Base-by-base conservation (phyloP, 2,888 invertebrate species). In the Melitaea athalia region DNA sequence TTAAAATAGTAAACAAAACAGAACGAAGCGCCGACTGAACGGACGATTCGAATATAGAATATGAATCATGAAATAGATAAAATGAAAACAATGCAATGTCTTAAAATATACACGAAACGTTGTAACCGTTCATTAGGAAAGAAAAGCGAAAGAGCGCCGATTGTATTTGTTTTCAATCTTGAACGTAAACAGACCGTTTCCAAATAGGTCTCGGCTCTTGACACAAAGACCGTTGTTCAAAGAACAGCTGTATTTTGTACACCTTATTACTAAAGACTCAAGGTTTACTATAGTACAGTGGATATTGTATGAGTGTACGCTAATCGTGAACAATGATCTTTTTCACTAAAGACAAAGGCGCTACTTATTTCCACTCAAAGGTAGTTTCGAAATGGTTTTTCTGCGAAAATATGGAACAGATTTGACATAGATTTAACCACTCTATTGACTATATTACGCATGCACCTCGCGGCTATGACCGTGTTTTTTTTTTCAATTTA, bases 151-250 rank as follows among this genome's bases (percentile, higher is more conserved):
- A 64, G 45, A 45, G 38, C 5, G 17, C 33, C 42, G 33, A 63
- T 70, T 62, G 64, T 61, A 47, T 68, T 70, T 67, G 61, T 61
- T 67, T 64, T 64, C 55, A 64, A 62, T 62, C 53, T 67, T 59
- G 24, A 61, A 15, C 33, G 47, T 53, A 63, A 71, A 68, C 63
- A 68, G 64, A 68, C 53, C 70, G 70, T 64, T 65, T 65, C 62
- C 59, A 55, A 68, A 68, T 49, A 61, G 60, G 61, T 61, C 53
- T 60, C 64, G 64, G 55, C 38, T n/a, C 15, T 52, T 42, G 55
- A 55, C 66, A 61, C 47, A 61, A 62, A 67, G 61, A 11, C 61
- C 55, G 62, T 7, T 47, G 55, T 45, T n/a, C 31, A 33, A 52
- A 38, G 42, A 66, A 61, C 67, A 67, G 62, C 67, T 67, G 67